Percentiles rank a stretch among this genome's conserved stretches.
Evolutionary conservation across 2,888 invertebrate genomes (phyloP).

Genomic region (Callosobruchus maculatus): DNA sequence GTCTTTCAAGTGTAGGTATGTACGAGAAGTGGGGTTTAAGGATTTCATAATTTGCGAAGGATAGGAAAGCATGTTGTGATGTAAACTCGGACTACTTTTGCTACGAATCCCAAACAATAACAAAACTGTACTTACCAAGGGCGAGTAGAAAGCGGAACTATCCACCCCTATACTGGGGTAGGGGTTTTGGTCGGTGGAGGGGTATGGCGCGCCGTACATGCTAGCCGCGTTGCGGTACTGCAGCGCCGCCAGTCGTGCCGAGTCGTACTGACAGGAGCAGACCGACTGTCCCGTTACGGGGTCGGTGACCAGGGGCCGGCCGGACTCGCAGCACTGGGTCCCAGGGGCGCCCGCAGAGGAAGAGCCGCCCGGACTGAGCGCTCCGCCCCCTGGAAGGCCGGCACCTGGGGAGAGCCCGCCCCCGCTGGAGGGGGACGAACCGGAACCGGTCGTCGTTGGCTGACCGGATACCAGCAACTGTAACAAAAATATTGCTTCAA

Average conservation of each 20-base stretch:
- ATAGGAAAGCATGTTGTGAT: no score
- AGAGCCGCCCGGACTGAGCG: conserved; percentile 68
- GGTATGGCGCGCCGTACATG: conserved; percentile 84
- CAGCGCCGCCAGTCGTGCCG: conserved; percentile 77
- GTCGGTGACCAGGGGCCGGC: conserved; percentile 87
- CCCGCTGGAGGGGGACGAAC: conserved; percentile 75
- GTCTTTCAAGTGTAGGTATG: no score
- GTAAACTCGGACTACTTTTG: no score
- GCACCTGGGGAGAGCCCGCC: conserved; percentile 67
- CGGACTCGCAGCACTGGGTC: conserved; percentile 79
- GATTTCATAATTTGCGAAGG: no score
- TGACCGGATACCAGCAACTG: conserved; percentile 76
- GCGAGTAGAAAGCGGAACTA: conserved; percentile 92
- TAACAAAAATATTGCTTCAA: no score
- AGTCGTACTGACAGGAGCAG: conserved; percentile 92
- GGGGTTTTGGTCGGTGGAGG: conserved; percentile 87
- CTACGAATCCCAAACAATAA: no score
- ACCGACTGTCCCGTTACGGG: conserved; percentile 90
- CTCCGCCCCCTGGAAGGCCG: conserved; percentile 62
- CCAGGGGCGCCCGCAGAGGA: conserved; percentile 52
- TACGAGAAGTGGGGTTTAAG: no score
- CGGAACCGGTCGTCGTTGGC: conserved; percentile 60
- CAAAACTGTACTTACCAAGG: conserved; percentile 84
- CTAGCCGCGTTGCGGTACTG: conserved; percentile 74
- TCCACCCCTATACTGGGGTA: conserved; percentile 91